A percentile compares a stretch with the other conserved stretches of the same genome.
Conservation (phyloP, 2,797 vertebrate genomes). For the Sebastes aleutianus region DNA sequence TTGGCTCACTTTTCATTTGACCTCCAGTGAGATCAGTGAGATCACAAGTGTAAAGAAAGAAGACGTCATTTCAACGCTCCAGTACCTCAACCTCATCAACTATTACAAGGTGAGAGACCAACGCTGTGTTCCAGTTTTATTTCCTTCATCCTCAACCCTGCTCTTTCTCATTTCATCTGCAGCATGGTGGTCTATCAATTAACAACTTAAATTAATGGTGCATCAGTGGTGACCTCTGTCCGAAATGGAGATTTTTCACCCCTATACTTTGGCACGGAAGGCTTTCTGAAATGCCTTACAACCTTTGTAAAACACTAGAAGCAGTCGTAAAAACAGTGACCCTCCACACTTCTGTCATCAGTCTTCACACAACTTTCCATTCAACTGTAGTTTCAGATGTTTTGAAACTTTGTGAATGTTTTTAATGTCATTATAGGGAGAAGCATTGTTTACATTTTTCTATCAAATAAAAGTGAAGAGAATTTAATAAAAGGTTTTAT, state of each 20-base stretch:
- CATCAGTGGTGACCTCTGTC: background rate
- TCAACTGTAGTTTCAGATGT: background rate
- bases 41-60: constrained; percentile 97
- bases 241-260: background rate
- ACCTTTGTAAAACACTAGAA: background rate
- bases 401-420: background rate
- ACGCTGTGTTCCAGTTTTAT: background rate
- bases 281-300: background rate
- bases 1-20: background rate
- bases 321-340: background rate
- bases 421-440: background rate
- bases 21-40: constrained; percentile 91
- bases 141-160: background rate
- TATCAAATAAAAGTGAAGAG: background rate
- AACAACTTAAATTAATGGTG: background rate
- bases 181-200: background rate
- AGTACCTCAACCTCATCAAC: constrained; percentile 96
- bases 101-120: constrained; percentile 90
- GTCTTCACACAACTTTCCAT: background rate
- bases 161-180: background rate
- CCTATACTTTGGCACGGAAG: too few relatives aligned
- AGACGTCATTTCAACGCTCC: constrained; percentile 94
- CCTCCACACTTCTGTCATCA: background rate
- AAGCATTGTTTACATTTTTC: rapidly evolving
- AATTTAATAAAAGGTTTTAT: too few relatives aligned